phyloP scores from a whole-genome alignment of 1,140 invertebrate species.

The Cydia strobilella region DNA sequence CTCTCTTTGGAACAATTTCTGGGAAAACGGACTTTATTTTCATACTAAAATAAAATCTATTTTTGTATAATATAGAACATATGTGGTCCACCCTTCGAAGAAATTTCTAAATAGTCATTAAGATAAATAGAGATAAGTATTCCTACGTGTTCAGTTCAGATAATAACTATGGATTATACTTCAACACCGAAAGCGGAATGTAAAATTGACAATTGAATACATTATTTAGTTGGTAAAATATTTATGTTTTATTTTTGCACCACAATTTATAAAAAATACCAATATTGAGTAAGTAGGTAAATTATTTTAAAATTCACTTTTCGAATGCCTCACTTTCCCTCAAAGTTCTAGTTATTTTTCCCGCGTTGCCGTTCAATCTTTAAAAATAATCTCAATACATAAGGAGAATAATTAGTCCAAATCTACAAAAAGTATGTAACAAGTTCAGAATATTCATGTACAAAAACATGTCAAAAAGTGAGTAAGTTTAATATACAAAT shows the following conservation, averaged over 20 bases:
- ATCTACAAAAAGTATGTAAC: constrained; percentile 23
- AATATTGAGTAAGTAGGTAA: constrained; percentile 5
- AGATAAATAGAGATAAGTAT: constrained; percentile 31
- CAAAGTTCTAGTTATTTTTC: background rate
- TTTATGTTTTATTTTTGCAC: constrained; percentile 4
- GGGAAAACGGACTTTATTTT: constrained; percentile 57
- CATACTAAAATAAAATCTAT: constrained; percentile 48
- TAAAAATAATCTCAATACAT: constrained; percentile 26
- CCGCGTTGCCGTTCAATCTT: constrained; percentile 19
- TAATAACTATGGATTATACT: constrained; percentile 38
- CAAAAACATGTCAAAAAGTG: constrained; percentile 32
- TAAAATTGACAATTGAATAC: constrained; percentile 49
- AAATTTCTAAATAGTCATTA: constrained; percentile 34
- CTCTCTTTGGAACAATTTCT: constrained; percentile 78
- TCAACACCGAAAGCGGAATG: constrained; percentile 66
- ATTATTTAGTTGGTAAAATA: constrained; percentile 17
- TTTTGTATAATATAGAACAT: constrained; percentile 45
- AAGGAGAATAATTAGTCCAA: constrained; percentile 25
- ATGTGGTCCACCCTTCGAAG: constrained; percentile 43
- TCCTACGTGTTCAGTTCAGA: constrained; percentile 36
- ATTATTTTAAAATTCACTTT: background rate
- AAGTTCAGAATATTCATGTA: constrained; percentile 24
- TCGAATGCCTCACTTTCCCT: constrained; percentile 7
- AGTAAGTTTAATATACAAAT: constrained; percentile 29
- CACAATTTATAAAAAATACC: constrained; percentile 21